phyloP scores from a whole-genome alignment of 1,140 invertebrate genomes.

The Hylaeus anthracinus region DNA sequence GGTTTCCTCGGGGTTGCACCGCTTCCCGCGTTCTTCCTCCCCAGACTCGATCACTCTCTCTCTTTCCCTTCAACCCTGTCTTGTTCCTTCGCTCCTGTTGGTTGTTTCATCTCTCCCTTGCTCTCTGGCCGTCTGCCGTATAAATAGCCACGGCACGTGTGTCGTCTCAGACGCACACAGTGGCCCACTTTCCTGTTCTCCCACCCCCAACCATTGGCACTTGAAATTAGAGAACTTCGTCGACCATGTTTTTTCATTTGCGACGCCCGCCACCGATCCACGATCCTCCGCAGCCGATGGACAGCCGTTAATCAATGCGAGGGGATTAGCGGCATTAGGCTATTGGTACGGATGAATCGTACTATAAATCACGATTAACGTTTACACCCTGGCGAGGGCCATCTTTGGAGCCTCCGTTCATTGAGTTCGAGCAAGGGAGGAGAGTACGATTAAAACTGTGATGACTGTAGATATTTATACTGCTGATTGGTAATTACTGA shows the following conservation, averaged over 20 bases:
- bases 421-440: too few relatives aligned
- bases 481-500: too few relatives aligned
- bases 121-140: constrained; percentile 44
- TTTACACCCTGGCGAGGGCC: too few relatives aligned
- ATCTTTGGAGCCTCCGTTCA: too few relatives aligned
- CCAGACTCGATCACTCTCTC: background rate
- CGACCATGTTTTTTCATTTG: constrained; percentile 30
- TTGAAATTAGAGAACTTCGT: constrained; percentile 54
- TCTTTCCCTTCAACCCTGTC: background rate
- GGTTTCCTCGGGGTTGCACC: constrained; percentile 51
- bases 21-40: constrained; percentile 6
- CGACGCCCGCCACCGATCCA: background rate
- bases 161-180: constrained; percentile 50
- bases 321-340: too few relatives aligned
- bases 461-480: too few relatives aligned
- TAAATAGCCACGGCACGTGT: constrained; percentile 57
- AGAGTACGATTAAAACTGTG: too few relatives aligned
- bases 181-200: constrained; percentile 58
- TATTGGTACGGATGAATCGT: too few relatives aligned
- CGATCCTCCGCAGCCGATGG: background rate
- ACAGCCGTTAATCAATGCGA: too few relatives aligned
- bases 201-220: constrained; percentile 10
- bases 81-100: background rate
- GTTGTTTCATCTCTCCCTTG: constrained; percentile 15
- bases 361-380: too few relatives aligned